These are phyloP conservation scores for Diplolepis rosae DNA, from an alignment of 2,888 invertebrate genomes.

Conservation along the genomic window DNA sequence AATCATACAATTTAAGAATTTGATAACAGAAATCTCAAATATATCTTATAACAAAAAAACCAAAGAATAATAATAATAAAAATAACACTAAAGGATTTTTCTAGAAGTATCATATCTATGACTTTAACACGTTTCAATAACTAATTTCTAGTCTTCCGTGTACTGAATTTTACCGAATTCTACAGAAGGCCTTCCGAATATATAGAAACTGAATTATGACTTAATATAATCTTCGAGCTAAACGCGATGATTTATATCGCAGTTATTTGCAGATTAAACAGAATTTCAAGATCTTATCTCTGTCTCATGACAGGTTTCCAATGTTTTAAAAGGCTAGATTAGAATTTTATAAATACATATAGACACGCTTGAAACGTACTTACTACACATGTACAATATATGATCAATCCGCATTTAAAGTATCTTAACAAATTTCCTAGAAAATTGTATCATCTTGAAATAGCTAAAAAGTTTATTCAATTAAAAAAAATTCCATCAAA, in stretches of 20 bases:
- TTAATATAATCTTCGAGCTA: background rate
- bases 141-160: slow-evolving; percentile 11
- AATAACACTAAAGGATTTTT: background rate
- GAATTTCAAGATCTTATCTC: slow-evolving; percentile 7
- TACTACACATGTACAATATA: background rate
- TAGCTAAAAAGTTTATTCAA: background rate
- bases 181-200: background rate
- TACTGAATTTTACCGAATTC: background rate
- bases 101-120: background rate
- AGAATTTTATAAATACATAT: slow-evolving; percentile 17
- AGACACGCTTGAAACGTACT: slow-evolving; percentile 15
- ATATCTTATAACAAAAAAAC: background rate
- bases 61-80: slow-evolving; percentile 2
- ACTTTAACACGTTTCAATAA: background rate
- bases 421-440: background rate
- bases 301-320: slow-evolving; percentile 1
- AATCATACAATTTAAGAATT: background rate
- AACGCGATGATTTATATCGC: background rate
- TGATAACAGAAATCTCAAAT: background rate
- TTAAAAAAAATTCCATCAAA: background rate
- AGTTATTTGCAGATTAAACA: slow-evolving; percentile 2
- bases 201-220: slow-evolving; percentile 1
- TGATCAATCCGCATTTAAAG: slow-evolving; percentile 19
- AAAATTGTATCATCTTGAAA: slow-evolving; percentile 5
- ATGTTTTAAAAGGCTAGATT: slow-evolving; percentile 15